Evolutionary conservation across 2,113 vertebrate species (phyloP), one percentile per base, ranked within the genome.

Genomic region (Buteo buteo): DNA sequence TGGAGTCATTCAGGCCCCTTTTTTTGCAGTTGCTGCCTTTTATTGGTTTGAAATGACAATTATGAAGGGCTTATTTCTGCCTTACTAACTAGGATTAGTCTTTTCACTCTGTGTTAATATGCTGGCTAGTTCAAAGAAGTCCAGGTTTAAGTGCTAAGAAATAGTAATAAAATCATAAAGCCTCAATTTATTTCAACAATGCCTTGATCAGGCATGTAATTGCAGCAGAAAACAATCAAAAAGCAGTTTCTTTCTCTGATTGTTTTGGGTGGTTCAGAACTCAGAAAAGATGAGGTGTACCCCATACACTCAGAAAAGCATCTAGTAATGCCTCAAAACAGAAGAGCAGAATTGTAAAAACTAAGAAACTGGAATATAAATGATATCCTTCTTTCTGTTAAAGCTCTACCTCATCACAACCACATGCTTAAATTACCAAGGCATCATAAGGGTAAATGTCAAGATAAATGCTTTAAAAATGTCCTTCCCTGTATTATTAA

Each of bases 391-490:
- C 24, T 74, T 78, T 73, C 26, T 71, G 4, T 32, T 86, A 5
- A 6, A 77, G 67, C 55, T 94, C 31, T 67, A 16, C 6, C 18
- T 82, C 49, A 45, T 58, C 58, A 71, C 20, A 70, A 45, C 25
- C 4, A 21, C 20, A 50, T 61, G 22, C 29, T 92, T 90, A 67
- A 90, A 73, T 78, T 92, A 62, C 36, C 38, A 81, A 73, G 44
- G 49, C 55, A 50, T 69, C 50, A 16, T 66, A 90, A 86, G 44
- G 55, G 55, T 86, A 90, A 96, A 93, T 71, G 69, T 94, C 80
- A 91, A 86, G 40, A 74, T 36, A 84, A 96, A 88, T 76, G 21
- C 77, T 92, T 86, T 64, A 22, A 79, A 94, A 94, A 84, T 69
- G 22, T 52, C 65, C 58, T 79, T 91, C 50, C 16, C 65, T 44